These are phyloP conservation scores for Acanthornis magna DNA, from an alignment of 2,797 vertebrate genomes.

Conservation along the genomic window DNA sequence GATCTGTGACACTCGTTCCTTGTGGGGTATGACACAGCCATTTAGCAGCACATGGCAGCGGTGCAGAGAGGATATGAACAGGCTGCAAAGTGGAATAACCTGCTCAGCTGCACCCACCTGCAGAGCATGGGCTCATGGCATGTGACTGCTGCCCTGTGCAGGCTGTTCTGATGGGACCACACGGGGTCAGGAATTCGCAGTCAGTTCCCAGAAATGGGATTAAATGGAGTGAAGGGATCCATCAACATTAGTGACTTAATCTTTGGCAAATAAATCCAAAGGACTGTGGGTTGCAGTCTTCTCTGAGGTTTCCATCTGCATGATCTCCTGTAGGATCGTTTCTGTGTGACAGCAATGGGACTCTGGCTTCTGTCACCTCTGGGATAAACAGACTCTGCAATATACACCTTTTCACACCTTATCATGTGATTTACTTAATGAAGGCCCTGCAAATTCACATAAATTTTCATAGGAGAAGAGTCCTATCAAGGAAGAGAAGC, in stretches of 20 bases:
- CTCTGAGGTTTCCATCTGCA: not conserved
- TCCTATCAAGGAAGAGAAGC: not conserved
- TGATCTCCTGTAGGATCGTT: not conserved
- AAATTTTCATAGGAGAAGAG: constrained; percentile 36
- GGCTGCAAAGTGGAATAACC: not conserved
- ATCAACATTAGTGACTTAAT: not conserved
- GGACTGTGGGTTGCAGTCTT: not conserved
- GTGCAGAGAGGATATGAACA: not conserved
- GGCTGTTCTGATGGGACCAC: not conserved
- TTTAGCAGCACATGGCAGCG: not conserved
- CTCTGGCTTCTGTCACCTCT: constrained; percentile 27
- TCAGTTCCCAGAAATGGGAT: not conserved
- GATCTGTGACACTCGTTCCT: rapidly evolving
- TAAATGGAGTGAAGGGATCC: not conserved
- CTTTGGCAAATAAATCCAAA: not conserved
- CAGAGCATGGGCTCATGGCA: not conserved
- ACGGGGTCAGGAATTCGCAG: not conserved
- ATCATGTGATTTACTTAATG: constrained; percentile 35
- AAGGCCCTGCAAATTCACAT: constrained; percentile 33
- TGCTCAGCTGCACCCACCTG: not conserved
- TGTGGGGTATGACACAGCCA: not conserved
- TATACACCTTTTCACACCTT: constrained; percentile 8
- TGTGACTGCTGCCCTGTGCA: not conserved
- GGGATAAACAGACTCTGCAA: constrained; percentile 47
- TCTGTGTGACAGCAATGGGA: not conserved